Conservation (phyloP, 2,797 vertebrate species). For the Microctenopoma lineatum region DNA sequence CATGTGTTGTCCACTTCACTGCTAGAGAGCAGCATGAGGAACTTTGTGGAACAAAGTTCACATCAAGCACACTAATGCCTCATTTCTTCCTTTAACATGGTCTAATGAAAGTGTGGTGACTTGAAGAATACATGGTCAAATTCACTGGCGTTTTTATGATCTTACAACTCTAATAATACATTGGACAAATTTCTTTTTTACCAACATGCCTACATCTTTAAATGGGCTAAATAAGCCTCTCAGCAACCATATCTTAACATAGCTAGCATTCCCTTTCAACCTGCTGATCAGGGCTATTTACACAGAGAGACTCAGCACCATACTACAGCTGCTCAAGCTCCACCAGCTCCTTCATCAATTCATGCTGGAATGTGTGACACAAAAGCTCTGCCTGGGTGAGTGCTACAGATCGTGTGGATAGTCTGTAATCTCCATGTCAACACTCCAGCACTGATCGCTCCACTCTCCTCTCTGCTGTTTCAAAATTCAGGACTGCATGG, state of each 20-base stretch:
- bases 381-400: slow-evolving; percentile 41
- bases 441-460: slow-evolving; percentile 14
- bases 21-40: no score
- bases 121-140: no score
- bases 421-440: slow-evolving; percentile 58
- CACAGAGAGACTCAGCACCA: slow-evolving; percentile 3
- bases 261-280: slow-evolving; percentile 58
- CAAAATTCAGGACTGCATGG: slow-evolving; percentile 12
- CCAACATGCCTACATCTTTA: no score
- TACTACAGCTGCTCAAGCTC: slow-evolving; percentile 21
- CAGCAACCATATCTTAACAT: slow-evolving; percentile 22
- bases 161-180: no score
- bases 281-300: slow-evolving; percentile 47
- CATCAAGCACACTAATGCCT: no score
- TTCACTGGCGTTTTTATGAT: no score
- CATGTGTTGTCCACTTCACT: no score
- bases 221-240: no score
- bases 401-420: slow-evolving; percentile 38
- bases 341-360: slow-evolving; percentile 41
- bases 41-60: no score
- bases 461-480: slow-evolving; percentile 5
- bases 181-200: no score
- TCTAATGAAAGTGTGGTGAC: no score
- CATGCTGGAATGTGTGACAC: slow-evolving; percentile 66
- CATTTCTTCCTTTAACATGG: no score